Base-by-base conservation (phyloP, 2,888 invertebrate genomes). In the Limnephilus rhombicus region DNA sequence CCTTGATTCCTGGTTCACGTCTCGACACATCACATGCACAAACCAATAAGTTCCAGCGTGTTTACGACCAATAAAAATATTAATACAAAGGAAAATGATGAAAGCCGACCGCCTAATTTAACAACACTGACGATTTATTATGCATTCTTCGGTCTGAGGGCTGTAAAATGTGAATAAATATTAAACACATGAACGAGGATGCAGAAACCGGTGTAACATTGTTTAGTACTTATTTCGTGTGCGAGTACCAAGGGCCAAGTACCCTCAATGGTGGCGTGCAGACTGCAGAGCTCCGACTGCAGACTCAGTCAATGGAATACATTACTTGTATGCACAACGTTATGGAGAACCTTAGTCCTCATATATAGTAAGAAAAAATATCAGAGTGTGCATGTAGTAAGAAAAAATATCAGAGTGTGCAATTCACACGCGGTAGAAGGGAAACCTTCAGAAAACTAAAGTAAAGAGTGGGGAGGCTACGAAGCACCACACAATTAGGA, bases 61-160 rank as follows among this genome's bases (percentile, higher is more conserved):
- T 49, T 91, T 86, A 91, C 80, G 91, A 86, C 91, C 91, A 45
- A 80, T 86, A 91, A 91, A 91, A 86, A 80, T 80, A 86, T 91
- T 86, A 91, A 81, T 86, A 86, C 91, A 86, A 91, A 86, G 86
- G 86, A 45, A 53, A 86, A 29, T 80, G 81, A 90, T 45, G 91
- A 92, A 85, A 91, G 89, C 89, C 86, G 92, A 91, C 92, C 91
- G 85, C 91, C 91, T 91, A 91, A 92, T 91, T 90, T 91, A 92
- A 92, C 91, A 53, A 92, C 85, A 80, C 86, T 80, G 86, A 45
- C 91, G 86, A 91, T 91, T 91, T 91, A 91, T 86, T 86, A 86
- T 85, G 90, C 90, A 90, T 90, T 91, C 91, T 91, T 37, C 80
- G 68, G 80, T 37, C 41, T 31, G 37, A 68, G 80, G 85, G 85